Base-by-base conservation (phyloP, 2,797 vertebrate species). In the Amblyraja radiata region DNA sequence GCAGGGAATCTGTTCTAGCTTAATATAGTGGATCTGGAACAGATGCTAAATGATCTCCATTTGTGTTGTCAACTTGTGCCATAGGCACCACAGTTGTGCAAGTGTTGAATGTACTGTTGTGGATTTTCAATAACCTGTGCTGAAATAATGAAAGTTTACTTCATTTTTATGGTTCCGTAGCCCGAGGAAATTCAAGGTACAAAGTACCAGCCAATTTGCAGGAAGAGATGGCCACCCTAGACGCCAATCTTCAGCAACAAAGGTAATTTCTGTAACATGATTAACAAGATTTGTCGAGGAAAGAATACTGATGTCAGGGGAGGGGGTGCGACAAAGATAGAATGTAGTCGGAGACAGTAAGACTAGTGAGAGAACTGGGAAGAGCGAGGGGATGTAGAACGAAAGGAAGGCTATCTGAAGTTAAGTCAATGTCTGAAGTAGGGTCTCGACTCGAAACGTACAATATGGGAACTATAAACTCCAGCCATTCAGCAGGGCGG, bases 171-270 rank as follows among this genome's bases (percentile, higher is more conserved):
- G 65, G 94, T 95, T 23, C 71, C 94, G 58, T 96, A 99, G 99
- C 98, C 1, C 96, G 94, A 94, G 97, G 96, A 94, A 98, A 98
- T 94, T 97, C 97, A 39, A 95, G 96, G 0, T 98, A 98, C 94
- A 97, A 95, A 95, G 97, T 99, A 94, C 98, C 98, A 0, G 94
- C 94, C 93, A 96, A 97, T 76, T 96, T 99, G 79, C 94, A 98
- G 93, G 96, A 97, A 93, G 97, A 98, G 96, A 97, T 98, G 94
- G 96, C 97, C 93, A 96, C 97, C 93, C 97, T 97, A 94, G 99
- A 98, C 93, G 21, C 93, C 83, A 96, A 96, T 93, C 95, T 99
- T 81, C 97, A 97, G 84, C 96, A 95, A 93, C 97, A 95, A 95
- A 98, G 99, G 99, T 98, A 96, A 39, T 92, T 39, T 73, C 71